Conservation (phyloP, 2,113 vertebrate species). For the Gnathonemus longibarbis region DNA sequence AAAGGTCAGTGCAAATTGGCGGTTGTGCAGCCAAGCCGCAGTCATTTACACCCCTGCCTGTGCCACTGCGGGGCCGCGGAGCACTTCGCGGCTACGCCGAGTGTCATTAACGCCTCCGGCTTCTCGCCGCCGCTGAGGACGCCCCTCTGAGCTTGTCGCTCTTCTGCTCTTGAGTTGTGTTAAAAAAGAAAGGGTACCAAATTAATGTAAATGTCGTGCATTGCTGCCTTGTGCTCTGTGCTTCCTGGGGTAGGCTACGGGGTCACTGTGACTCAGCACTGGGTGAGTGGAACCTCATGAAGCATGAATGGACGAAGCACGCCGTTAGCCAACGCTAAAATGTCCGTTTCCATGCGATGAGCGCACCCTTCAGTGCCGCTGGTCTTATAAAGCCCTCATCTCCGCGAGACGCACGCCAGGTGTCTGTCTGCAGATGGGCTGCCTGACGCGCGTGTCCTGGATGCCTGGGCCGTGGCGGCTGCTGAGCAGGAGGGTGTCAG, state of each 20-base stretch:
- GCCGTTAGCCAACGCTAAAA: background rate
- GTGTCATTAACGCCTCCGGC: background rate
- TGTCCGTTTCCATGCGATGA: background rate
- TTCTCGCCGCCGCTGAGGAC: background rate
- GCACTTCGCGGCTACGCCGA: background rate
- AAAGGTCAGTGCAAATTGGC: constrained; percentile 12
- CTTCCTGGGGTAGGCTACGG: background rate
- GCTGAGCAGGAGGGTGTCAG: background rate
- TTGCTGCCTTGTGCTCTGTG: background rate
- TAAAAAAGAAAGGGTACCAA: background rate
- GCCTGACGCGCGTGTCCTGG: background rate
- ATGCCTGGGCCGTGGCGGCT: background rate
- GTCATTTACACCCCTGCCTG: background rate
- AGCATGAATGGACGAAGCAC: background rate
- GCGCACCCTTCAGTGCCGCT: background rate
- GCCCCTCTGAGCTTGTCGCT: background rate
- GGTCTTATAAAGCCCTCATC: background rate
- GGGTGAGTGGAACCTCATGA: background rate
- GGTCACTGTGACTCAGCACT: background rate
- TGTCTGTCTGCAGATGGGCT: background rate
- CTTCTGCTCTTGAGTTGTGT: background rate
- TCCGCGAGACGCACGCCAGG: background rate
- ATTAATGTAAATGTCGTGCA: background rate
- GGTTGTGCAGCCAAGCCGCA: background rate
- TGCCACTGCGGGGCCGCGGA: no score